Evolutionary conservation across 2,888 invertebrate species (phyloP), one percentile per base, ranked within the genome.

Genomic region (Tipula helvola): DNA sequence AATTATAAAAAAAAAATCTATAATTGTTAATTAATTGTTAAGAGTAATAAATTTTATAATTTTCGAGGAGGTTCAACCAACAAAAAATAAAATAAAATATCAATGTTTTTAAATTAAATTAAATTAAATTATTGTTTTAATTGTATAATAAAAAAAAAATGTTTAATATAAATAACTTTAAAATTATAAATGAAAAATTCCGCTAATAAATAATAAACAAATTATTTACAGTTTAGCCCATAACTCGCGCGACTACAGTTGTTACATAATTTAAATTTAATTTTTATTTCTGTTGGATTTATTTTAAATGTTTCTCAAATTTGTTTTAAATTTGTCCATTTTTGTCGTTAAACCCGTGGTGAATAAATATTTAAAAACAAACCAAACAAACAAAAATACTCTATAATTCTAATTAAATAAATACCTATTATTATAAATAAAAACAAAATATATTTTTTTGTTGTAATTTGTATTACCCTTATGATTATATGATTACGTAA

Each of bases 1-100:
- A 28, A 28, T 71, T 28, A 71, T 28, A 28, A 28, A 57, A 52
- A 71, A 71, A 71, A 18, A 28, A 28, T 28, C 71, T 84, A 39
- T 84, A 84, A 84, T 84, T 84, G 84, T 84, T 84, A 84, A 84
- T 84, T 84, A 84, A 84, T 84, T 84, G 84, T 84, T 84, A 84
- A 84, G 84, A 36, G 13, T 39, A 36, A 83, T 83, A 84, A 8
- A 84, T 39, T 16, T 39, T 39, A 39, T 16, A 84, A 84, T 41
- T 84, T 84, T 84, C 83, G 36, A 36, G 39, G 39, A 84, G 84
- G 84, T 39, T 84, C 5, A 39, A 84, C 36, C 39, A 39, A 84
- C 36, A 83, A 83, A 83, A 83, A 83, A 0, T 36, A 83, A 84
- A 71, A 28, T 71, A 71, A 71, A 84, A 13, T 84, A 39, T 39